Percentiles rank a stretch among this genome's conserved stretches.
These are phyloP conservation scores for Diachrysia chrysitis DNA, from an alignment of 2,888 invertebrate species.

Conservation along the genomic window DNA sequence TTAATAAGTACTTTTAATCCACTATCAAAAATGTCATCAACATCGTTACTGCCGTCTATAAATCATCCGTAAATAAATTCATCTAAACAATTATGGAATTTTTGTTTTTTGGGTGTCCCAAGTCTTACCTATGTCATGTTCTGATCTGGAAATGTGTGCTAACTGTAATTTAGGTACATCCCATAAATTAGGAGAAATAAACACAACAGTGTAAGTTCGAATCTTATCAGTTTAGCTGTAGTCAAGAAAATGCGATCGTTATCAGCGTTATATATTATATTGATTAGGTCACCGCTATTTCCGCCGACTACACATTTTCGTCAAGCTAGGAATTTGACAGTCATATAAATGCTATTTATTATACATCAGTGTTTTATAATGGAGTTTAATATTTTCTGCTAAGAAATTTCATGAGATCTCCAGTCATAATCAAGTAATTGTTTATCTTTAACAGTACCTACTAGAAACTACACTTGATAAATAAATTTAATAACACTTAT, in stretches of 20 bases:
- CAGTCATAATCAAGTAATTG: not conserved
- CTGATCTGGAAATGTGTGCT: not conserved
- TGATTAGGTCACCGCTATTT: not conserved
- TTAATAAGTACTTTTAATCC: constrained; percentile 49
- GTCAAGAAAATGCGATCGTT: constrained; percentile 1
- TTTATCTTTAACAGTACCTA: not conserved
- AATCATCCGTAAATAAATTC: constrained; percentile 10
- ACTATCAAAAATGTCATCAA: constrained; percentile 26
- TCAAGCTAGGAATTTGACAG: not conserved
- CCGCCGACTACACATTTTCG: not conserved
- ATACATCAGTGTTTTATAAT: too few species aligned
- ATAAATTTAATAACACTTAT: not conserved
- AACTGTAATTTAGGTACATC: not conserved
- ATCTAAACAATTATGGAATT: constrained; percentile 1
- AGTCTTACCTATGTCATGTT: not conserved
- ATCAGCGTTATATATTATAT: not conserved
- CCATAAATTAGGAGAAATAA: not conserved
- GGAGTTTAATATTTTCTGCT: not conserved
- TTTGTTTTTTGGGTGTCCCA: not conserved
- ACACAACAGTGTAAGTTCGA: not conserved
- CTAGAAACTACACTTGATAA: not conserved
- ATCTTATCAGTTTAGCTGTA: constrained; percentile 4
- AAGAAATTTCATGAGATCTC: not conserved
- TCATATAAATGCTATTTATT: not conserved
- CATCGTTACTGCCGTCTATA: constrained; percentile 7